Conservation (phyloP, 2,113 vertebrate genomes). For the Coracopsis vasa region DNA sequence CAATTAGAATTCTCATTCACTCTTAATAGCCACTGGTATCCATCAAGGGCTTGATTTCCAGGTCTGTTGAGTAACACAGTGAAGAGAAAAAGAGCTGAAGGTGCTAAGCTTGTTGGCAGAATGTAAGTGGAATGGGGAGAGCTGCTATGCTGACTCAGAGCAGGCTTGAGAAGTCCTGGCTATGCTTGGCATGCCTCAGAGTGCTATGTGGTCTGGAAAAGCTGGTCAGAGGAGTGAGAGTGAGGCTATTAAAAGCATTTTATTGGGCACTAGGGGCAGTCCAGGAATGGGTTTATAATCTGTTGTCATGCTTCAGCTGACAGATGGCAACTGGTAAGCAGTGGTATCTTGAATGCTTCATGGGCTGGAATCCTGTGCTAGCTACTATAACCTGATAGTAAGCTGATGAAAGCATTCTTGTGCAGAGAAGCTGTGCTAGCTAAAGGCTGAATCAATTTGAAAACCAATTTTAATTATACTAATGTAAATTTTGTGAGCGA, state of each 20-base stretch:
- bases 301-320: constrained; percentile 15
- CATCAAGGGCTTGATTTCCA: constrained; percentile 46
- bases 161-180: not conserved
- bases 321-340: constrained; percentile 4
- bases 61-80: not conserved
- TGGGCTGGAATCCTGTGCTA: not conserved
- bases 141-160: not conserved
- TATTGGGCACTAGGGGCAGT: not conserved
- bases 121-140: not conserved
- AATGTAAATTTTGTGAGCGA: not conserved
- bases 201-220: not conserved
- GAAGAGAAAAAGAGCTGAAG: constrained; percentile 24
- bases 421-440: not conserved
- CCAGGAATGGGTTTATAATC: not conserved
- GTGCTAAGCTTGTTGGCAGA: not conserved
- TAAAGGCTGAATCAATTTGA: not conserved
- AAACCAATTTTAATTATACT: not conserved
- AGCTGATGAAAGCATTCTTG: not conserved
- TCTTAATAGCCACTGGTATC: constrained; percentile 60
- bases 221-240: not conserved
- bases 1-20: constrained; percentile 71
- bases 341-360: not conserved
- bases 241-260: not conserved
- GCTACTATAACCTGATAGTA: not conserved
- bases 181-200: not conserved